Percentiles rank a stretch among this genome's conserved stretches.
These are phyloP conservation scores for Sebastes flavidus DNA, from an alignment of 2,797 vertebrate species.

Conservation along the genomic window DNA sequence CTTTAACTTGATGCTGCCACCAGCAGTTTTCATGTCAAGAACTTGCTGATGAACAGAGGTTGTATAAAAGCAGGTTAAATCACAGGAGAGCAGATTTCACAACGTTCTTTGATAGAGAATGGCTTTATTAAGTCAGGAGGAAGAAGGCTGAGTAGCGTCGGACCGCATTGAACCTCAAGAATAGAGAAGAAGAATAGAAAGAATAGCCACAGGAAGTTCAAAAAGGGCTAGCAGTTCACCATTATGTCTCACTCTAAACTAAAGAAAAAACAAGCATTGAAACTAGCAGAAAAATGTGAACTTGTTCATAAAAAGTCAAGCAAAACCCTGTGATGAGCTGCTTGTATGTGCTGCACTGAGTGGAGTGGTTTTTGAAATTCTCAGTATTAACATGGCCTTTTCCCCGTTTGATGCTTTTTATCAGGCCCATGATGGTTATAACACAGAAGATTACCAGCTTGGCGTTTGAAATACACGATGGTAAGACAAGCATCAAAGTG, in stretches of 20 bases:
- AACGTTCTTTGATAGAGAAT: not conserved
- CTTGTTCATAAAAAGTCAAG: not conserved
- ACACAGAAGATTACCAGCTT: slow-evolving; percentile 99
- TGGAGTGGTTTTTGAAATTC: not conserved
- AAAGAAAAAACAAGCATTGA: not conserved
- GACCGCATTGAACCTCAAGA: not conserved
- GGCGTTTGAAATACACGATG: slow-evolving; percentile 95
- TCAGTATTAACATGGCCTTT: not conserved
- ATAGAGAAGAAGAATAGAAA: not conserved
- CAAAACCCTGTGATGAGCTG: not conserved
- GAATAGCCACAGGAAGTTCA: slow-evolving; percentile 14
- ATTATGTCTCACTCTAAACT: not conserved
- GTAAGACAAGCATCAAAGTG: slow-evolving; percentile 80
- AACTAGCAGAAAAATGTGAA: not conserved
- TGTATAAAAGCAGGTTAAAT: not conserved
- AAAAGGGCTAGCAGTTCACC: not conserved
- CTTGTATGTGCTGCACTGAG: not conserved
- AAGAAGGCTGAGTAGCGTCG: not conserved
- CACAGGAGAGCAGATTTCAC: not conserved
- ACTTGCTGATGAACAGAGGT: not conserved
- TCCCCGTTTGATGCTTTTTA: slow-evolving; percentile 2
- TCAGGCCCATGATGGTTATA: slow-evolving; percentile 98
- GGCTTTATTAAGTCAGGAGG: not conserved
- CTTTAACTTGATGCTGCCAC: not conserved
- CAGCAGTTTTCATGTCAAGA: slow-evolving; percentile 9